phyloP scores from a whole-genome alignment of 2,797 vertebrate genomes.

The Alectoris magna region DNA sequence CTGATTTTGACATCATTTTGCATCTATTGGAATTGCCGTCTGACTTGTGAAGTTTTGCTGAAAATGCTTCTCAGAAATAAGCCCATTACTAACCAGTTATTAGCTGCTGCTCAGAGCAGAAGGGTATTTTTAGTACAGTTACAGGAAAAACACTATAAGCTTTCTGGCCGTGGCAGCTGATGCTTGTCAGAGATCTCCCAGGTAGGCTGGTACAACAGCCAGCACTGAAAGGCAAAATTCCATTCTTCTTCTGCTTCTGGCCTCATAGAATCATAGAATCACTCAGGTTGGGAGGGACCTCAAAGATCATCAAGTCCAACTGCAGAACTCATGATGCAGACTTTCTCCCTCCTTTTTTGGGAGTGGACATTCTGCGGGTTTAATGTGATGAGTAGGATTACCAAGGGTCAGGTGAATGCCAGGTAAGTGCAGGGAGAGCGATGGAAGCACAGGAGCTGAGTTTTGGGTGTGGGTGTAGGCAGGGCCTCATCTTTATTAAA shows the following conservation, averaged over 20 bases:
- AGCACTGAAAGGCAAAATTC: neutral
- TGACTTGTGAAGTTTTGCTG: neutral
- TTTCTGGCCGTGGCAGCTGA: neutral
- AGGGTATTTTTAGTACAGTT: neutral
- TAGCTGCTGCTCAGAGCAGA: neutral
- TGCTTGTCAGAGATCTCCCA: neutral
- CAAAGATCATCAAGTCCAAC: too few relatives aligned
- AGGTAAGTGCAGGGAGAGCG: neutral
- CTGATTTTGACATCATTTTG: neutral
- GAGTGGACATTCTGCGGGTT: neutral
- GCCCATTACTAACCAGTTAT: fast-evolving
- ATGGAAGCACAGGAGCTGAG: neutral
- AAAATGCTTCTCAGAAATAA: neutral
- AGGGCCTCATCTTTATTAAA: neutral
- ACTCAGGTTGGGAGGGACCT: too few relatives aligned
- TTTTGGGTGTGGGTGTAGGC: neutral
- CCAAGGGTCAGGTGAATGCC: neutral
- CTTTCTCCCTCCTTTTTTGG: neutral
- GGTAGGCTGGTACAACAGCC: neutral
- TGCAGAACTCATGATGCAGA: too few relatives aligned
- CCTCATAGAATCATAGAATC: too few relatives aligned
- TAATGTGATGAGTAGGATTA: neutral
- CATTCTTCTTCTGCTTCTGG: neutral
- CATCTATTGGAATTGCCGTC: neutral
- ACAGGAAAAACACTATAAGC: neutral